These are phyloP conservation scores for Gobiocypris rarus DNA, from an alignment of 2,113 vertebrate genomes.

Conservation along the genomic window DNA sequence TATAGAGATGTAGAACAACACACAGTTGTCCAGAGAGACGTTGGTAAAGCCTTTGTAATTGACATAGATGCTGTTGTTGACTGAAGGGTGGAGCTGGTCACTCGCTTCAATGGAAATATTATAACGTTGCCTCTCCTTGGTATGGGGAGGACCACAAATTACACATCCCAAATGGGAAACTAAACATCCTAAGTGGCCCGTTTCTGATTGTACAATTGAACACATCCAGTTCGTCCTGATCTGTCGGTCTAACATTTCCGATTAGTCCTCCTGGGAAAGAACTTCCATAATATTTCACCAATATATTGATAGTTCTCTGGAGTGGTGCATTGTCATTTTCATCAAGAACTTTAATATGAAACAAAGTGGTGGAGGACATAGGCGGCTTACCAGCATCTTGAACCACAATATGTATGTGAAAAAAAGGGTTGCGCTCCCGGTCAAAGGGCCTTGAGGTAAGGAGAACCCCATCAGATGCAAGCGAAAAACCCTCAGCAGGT, in stretches of 20 bases:
- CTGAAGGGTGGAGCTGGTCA: slow-evolving; percentile 71
- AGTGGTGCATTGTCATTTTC: slow-evolving; percentile 76
- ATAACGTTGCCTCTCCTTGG: slow-evolving; percentile 74
- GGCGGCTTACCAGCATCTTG: slow-evolving; percentile 74
- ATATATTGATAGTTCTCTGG: slow-evolving; percentile 72
- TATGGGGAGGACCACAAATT: slow-evolving; percentile 74
- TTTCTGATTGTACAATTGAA: slow-evolving; percentile 74
- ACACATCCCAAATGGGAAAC: slow-evolving; percentile 72
- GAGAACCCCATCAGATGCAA: slow-evolving; percentile 74
- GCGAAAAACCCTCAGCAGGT: slow-evolving; percentile 62
- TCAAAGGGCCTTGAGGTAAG: slow-evolving; percentile 69
- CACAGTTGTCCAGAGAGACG: slow-evolving; percentile 74
- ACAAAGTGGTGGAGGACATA: slow-evolving; percentile 69
- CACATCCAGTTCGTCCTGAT: slow-evolving; percentile 70
- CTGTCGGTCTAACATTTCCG: slow-evolving; percentile 73
- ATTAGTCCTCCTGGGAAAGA: slow-evolving; percentile 76
- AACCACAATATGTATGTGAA: slow-evolving; percentile 66
- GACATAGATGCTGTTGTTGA: slow-evolving; percentile 77
- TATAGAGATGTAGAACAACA: slow-evolving; percentile 73
- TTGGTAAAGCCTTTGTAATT: slow-evolving; percentile 79
- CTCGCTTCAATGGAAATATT: slow-evolving; percentile 75
- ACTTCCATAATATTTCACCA: slow-evolving; percentile 79
- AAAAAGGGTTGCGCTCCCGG: slow-evolving; percentile 64
- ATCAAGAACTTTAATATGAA: slow-evolving; percentile 72
- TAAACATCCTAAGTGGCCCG: slow-evolving; percentile 70